Base-by-base conservation (phyloP, 2,797 vertebrate genomes). In the Hafferia zeledoni region DNA sequence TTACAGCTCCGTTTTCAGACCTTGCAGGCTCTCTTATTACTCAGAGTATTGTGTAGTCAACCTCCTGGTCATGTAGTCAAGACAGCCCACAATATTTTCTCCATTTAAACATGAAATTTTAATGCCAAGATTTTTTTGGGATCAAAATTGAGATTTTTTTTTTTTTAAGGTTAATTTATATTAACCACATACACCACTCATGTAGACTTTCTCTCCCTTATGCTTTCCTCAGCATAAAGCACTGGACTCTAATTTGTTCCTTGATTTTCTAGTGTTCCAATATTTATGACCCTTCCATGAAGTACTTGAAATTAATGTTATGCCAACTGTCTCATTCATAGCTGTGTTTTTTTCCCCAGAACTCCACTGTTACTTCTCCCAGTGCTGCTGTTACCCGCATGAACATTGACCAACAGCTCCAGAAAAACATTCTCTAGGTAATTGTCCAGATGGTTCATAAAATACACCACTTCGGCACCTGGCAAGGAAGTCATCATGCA, bases 391-490 rank as follows among this genome's bases (percentile, higher is more conserved):
- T 81, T 86, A 74, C 31, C 18, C 47, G 30, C 53, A 31, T 7
- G 60, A 91, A 49, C 31, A 46, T 90, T 56, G 46, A 87, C 33
- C 60, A 44, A 11, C 35, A 89, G 52, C 41, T 93, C 70, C 46
- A 77, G 60, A 77, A 43, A 64, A 63, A 16, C 47, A 30, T 80
- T 69, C 64, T 85, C 65, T 60, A 46, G 72, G 33, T 88, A 78
- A 41, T 8, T 30, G 47, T 83, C 76, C 94, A 95, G 94, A 74
- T 94, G 85, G 56, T 33, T 87, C 31, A 7, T 83, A 60, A 90
- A 75, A 83, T 88, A 60, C 68, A 17, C 49, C 46, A 75, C 37
- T 90, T 86, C 46, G 5, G 8, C 85, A 90, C 61, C 85, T 88
- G 90, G 60, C 41, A 91, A 50, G 77, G 41, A 91, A 83, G 30